Evolutionary conservation across 2,888 invertebrate species (phyloP).

Genomic region (Dryobotodes eremita): DNA sequence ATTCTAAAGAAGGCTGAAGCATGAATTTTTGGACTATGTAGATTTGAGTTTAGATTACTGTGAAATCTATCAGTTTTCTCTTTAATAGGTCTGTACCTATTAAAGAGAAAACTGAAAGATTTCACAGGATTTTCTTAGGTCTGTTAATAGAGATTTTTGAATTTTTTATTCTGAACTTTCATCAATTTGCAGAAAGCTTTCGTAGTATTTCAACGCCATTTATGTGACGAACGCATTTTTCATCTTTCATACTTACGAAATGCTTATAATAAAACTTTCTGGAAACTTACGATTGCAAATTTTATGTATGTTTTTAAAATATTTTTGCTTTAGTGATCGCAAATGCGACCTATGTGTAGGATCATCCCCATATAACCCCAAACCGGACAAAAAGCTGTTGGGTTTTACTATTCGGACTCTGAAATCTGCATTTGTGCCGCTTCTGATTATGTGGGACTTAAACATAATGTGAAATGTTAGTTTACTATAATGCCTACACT

Average conservation of each 20-base stretch:
- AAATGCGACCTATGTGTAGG: not conserved
- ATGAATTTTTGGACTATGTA: not conserved
- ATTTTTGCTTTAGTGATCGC: not conserved
- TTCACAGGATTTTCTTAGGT: not conserved
- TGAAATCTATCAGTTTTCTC: not conserved
- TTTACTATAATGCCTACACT: too few relatives aligned
- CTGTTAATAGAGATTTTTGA: not conserved
- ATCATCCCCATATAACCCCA: not conserved
- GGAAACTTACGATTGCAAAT: not conserved
- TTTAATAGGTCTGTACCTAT: too few relatives aligned
- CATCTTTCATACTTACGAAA: not conserved
- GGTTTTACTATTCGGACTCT: too few relatives aligned
- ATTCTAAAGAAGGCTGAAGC: not conserved
- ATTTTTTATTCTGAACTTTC: not conserved
- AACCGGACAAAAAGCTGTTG: too few relatives aligned
- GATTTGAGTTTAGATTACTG: constrained; percentile 10
- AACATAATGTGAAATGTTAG: not conserved
- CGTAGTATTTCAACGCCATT: not conserved
- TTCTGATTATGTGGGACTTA: too few relatives aligned
- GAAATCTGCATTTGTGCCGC: not conserved
- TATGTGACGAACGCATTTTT: not conserved
- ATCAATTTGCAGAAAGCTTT: not conserved
- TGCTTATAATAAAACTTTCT: not conserved
- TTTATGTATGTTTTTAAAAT: not conserved
- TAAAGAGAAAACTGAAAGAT: too few relatives aligned